Evolutionary conservation across 2,888 invertebrate species (phyloP).

Genomic region (Harpalus rubripes): DNA sequence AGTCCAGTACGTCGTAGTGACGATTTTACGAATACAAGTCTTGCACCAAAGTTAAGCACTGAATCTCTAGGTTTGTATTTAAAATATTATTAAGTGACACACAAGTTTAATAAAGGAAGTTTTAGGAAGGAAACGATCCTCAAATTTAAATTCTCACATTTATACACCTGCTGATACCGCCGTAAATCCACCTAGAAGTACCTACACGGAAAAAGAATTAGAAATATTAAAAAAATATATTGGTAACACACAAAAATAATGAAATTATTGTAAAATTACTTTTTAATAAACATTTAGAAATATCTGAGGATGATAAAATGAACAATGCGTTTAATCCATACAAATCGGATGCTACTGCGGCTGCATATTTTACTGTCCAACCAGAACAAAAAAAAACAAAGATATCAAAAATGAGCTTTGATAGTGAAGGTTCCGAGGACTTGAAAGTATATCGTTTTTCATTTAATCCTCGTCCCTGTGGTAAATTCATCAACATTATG

Average conservation of each 20-base stretch:
- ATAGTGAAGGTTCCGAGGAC: neutral
- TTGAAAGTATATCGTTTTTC: neutral
- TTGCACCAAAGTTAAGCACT: neutral
- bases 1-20: too few relatives aligned
- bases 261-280: constrained; percentile 4
- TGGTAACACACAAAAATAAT: constrained; percentile 29
- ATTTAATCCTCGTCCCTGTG: neutral
- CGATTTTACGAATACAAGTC: too few relatives aligned
- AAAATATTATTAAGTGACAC: neutral
- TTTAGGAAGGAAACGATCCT: neutral
- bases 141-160: neutral
- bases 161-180: neutral
- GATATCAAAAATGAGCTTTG: neutral
- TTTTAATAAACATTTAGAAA: constrained; percentile 21
- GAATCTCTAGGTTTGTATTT: neutral
- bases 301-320: constrained; percentile 11
- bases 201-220: constrained; percentile 18
- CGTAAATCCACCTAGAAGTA: constrained; percentile 1
- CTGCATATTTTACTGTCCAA: constrained; percentile 28
- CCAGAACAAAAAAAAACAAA: neutral
- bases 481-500: constrained; percentile 11
- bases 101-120: neutral
- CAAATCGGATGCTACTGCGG: neutral
- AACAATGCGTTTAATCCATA: constrained; percentile 12
- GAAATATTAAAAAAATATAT: constrained; percentile 40